These are phyloP conservation scores for Cyanocitta stelleri DNA, from an alignment of 2,113 vertebrate species.

Conservation along the genomic window DNA sequence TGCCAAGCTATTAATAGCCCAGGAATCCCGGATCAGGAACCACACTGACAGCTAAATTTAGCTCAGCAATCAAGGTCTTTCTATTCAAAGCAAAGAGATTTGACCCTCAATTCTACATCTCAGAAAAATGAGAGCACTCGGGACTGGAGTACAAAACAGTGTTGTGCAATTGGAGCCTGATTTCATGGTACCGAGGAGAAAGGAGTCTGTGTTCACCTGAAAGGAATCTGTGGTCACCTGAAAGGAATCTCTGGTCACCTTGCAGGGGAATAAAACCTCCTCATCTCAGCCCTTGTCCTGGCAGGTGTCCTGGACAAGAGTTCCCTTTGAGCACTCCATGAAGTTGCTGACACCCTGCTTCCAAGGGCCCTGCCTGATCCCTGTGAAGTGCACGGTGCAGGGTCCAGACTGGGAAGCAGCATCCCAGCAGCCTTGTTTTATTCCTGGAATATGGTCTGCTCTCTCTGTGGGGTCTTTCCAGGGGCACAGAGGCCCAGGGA, in stretches of 20 bases:
- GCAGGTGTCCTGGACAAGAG: not conserved
- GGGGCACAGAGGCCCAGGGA: not conserved
- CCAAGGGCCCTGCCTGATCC: not conserved
- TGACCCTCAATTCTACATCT: not conserved
- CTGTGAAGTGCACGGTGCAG: not conserved
- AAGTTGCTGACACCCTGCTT: not conserved
- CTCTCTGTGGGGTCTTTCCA: not conserved
- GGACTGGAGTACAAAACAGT: not conserved
- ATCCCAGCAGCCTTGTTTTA: not conserved
- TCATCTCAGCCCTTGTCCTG: not conserved
- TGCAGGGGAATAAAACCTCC: not conserved
- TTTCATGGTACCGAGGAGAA: not conserved
- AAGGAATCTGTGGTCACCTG: not conserved
- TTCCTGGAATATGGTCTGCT: not conserved
- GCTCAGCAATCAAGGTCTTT: not conserved
- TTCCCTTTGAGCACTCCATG: not conserved
- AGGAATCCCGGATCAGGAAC: conserved; percentile 4
- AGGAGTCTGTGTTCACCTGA: not conserved
- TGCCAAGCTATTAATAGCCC: conserved; percentile 13
- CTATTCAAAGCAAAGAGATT: not conserved
- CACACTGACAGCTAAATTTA: not conserved
- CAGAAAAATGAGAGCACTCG: not conserved
- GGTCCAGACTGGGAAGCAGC: not conserved
- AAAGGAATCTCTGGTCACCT: not conserved
- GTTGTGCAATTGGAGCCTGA: not conserved